A percentile compares a stretch with the other conserved stretches of the same genome.
Conservation (phyloP, 2,113 vertebrate species). For the Ammodytes dubius region DNA sequence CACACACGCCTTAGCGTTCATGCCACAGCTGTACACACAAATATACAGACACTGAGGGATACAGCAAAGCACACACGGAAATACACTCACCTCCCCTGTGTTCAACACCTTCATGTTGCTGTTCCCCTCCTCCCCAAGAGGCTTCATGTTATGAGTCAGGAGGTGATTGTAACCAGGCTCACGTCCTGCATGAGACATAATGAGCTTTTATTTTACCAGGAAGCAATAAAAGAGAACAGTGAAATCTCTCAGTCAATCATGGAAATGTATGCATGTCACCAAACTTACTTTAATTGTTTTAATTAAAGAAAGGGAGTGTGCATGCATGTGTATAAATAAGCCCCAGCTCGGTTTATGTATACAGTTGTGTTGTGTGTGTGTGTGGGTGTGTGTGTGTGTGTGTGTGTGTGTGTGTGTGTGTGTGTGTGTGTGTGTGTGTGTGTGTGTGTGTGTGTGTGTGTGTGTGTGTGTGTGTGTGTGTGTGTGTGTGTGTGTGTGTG, state of each 20-base stretch:
- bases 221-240: slow-evolving; percentile 27
- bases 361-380: slow-evolving; percentile 9
- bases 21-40: slow-evolving; percentile 70
- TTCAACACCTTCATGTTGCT: slow-evolving; percentile 50
- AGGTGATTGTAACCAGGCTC: slow-evolving; percentile 39
- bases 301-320: slow-evolving; percentile 73
- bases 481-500: no score
- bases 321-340: slow-evolving; percentile 11
- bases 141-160: slow-evolving; percentile 44
- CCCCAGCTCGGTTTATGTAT: background rate
- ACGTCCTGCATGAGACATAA: slow-evolving; percentile 34
- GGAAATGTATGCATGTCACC: slow-evolving; percentile 53
- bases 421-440: slow-evolving; percentile 14
- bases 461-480: slow-evolving; percentile 30
- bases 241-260: slow-evolving; percentile 52
- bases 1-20: slow-evolving; percentile 20
- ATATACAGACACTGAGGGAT: slow-evolving; percentile 51
- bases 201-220: slow-evolving; percentile 39
- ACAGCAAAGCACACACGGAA: slow-evolving; percentile 54
- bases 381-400: slow-evolving; percentile 13
- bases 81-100: slow-evolving; percentile 57
- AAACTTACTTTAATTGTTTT: slow-evolving; percentile 76
- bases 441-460: slow-evolving; percentile 25
- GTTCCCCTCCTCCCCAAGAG: slow-evolving; percentile 10
- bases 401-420: slow-evolving; percentile 12